Conservation (phyloP, 2,888 invertebrate species). For the Adineta ricciae region DNA sequence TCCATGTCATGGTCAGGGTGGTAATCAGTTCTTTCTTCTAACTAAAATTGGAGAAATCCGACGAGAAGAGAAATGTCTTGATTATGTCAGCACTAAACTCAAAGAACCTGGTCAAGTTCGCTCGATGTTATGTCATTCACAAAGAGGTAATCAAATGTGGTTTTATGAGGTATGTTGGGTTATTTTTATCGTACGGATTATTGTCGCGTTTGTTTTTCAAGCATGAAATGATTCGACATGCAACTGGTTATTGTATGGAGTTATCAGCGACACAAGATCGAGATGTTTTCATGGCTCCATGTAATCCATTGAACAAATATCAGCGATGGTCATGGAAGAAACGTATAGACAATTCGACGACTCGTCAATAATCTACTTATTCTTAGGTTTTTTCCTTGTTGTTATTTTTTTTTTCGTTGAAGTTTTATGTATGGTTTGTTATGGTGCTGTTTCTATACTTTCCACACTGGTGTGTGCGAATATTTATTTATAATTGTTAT, state of each 20-base stretch:
- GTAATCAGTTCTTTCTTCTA: slow-evolving; percentile 46
- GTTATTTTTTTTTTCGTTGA: background rate
- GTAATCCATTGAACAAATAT: slow-evolving; percentile 17
- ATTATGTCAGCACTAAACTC: slow-evolving; percentile 40
- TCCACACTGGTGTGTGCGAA: background rate
- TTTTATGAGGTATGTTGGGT: background rate
- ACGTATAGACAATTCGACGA: background rate
- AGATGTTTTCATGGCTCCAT: slow-evolving; percentile 24
- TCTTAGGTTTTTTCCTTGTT: background rate
- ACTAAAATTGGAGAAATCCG: slow-evolving; percentile 48
- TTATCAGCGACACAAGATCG: background rate
- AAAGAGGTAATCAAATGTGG: slow-evolving; percentile 12
- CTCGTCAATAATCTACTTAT: background rate
- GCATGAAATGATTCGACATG: slow-evolving; percentile 27
- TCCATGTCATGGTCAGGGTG: slow-evolving; percentile 69
- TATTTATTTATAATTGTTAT: background rate
- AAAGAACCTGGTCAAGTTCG: slow-evolving; percentile 18
- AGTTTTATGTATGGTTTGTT: background rate
- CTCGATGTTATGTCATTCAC: slow-evolving; percentile 25
- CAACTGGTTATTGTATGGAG: slow-evolving; percentile 28
- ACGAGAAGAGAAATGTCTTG: slow-evolving; percentile 48
- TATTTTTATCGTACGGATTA: background rate
- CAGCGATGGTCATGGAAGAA: slow-evolving; percentile 34
- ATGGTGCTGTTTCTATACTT: background rate
- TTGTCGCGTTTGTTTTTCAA: background rate